A percentile compares a stretch with the other conserved stretches of the same genome.
Conservation (phyloP, 1,140 invertebrate species). For the Arctopsyche grandis region DNA sequence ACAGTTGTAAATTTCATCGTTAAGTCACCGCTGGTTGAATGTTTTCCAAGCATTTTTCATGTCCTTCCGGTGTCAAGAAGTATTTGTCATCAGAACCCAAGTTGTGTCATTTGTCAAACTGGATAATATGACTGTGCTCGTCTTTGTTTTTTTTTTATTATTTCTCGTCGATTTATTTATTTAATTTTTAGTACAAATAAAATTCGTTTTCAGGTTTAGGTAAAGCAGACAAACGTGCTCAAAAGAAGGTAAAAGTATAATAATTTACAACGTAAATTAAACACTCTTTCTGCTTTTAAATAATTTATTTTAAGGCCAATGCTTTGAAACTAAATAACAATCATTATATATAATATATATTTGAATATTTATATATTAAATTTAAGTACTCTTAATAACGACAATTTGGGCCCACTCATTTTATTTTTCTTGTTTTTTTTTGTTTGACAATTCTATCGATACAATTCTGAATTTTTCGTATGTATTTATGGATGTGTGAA, state of each 20-base stretch:
- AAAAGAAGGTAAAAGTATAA: not conserved
- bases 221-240: not conserved
- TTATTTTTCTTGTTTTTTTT: slow-evolving; percentile 14
- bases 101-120: slow-evolving; percentile 32
- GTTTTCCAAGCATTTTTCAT: slow-evolving; percentile 19
- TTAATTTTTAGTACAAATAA: not conserved
- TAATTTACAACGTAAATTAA: not conserved
- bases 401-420: slow-evolving; percentile 33
- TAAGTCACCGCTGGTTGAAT: slow-evolving; percentile 13
- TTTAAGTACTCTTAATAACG: slow-evolving; percentile 20
- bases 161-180: not conserved
- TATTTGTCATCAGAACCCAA: slow-evolving; percentile 17
- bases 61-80: not conserved
- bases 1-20: slow-evolving; percentile 30
- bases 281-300: not conserved
- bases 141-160: not conserved
- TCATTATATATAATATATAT: slow-evolving; percentile 17
- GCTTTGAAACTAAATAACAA: slow-evolving; percentile 45
- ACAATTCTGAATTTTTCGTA: not conserved
- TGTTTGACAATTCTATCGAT: not conserved
- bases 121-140: slow-evolving; percentile 5
- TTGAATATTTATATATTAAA: slow-evolving; percentile 4
- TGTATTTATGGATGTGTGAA: too few relatives aligned
- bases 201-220: not conserved
- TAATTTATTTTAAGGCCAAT: slow-evolving; percentile 49